Evolutionary conservation across 2,113 vertebrate genomes (phyloP).

Genomic region (Lethenteron reissneri): DNA sequence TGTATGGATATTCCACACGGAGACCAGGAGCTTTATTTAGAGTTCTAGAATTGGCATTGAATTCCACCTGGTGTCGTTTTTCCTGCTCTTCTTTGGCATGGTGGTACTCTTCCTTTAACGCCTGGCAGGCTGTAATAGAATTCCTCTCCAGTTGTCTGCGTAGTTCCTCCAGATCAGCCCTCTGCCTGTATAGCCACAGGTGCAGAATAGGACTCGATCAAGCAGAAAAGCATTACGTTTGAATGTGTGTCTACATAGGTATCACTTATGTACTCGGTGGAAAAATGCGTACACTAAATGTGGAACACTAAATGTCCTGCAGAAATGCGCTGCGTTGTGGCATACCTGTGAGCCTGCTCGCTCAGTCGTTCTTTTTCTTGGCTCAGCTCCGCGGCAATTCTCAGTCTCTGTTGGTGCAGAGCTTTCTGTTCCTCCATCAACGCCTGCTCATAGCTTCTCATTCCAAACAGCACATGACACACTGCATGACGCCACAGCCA

Average conservation of each 20-base stretch:
- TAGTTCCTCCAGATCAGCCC: conserved; percentile 47
- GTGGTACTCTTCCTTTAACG: conserved; percentile 45
- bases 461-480: too few relatives aligned
- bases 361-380: conserved; percentile 62
- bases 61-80: conserved; percentile 47
- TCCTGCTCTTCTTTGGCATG: conserved; percentile 57
- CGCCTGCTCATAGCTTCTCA: conserved; percentile 52
- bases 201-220: not conserved
- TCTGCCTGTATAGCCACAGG: conserved; percentile 32
- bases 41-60: not conserved
- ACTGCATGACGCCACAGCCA: too few relatives aligned
- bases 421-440: conserved; percentile 59
- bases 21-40: too few relatives aligned
- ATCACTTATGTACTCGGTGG: too few relatives aligned
- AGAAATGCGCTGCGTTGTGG: too few relatives aligned
- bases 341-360: conserved; percentile 49
- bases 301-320: too few relatives aligned
- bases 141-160: conserved; percentile 53
- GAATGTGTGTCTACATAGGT: too few relatives aligned
- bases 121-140: conserved; percentile 27
- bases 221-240: too few relatives aligned
- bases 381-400: conserved; percentile 48
- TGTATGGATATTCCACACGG: too few relatives aligned
- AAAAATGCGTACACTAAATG: too few relatives aligned
- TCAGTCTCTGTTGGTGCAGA: conserved; percentile 52